phyloP scores from a whole-genome alignment of 1,140 invertebrate genomes.

The Camponotus vicinus region DNA sequence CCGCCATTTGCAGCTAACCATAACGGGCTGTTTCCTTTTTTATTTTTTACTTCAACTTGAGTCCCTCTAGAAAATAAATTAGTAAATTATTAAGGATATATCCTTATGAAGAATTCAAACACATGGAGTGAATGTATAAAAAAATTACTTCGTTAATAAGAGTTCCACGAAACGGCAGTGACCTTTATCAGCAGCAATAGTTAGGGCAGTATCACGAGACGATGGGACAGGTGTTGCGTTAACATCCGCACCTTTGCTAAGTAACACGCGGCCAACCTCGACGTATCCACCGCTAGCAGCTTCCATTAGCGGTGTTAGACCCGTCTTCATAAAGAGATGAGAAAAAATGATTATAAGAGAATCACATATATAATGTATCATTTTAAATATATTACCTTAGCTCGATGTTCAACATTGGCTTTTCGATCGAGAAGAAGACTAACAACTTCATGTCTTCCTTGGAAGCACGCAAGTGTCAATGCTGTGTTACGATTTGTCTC shows the following conservation, averaged over 20 bases:
- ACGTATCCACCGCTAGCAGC: conserved; percentile 99
- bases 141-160: conserved; percentile 86
- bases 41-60: conserved; percentile 98
- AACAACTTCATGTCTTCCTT: conserved; percentile 99
- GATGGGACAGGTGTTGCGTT: conserved; percentile 99
- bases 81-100: background rate
- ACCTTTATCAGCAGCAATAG: conserved; percentile 99
- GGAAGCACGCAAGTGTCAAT: conserved; percentile 99
- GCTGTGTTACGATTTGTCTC: conserved; percentile 99
- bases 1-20: conserved; percentile 99
- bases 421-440: conserved; percentile 97
- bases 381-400: conserved; percentile 90
- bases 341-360: conserved; percentile 19
- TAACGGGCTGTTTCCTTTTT: conserved; percentile 99
- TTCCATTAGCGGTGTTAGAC: conserved; percentile 99
- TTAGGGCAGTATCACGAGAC: conserved; percentile 98
- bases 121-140: background rate
- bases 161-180: conserved; percentile 98
- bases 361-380: background rate
- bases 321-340: conserved; percentile 89
- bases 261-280: conserved; percentile 97
- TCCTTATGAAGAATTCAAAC: background rate
- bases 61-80: conserved; percentile 88
- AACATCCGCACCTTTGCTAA: conserved; percentile 99
- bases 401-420: conserved; percentile 99